These are phyloP conservation scores for Coracias cyanogaster DNA, from an alignment of 2,797 vertebrate genomes.

Conservation along the genomic window DNA sequence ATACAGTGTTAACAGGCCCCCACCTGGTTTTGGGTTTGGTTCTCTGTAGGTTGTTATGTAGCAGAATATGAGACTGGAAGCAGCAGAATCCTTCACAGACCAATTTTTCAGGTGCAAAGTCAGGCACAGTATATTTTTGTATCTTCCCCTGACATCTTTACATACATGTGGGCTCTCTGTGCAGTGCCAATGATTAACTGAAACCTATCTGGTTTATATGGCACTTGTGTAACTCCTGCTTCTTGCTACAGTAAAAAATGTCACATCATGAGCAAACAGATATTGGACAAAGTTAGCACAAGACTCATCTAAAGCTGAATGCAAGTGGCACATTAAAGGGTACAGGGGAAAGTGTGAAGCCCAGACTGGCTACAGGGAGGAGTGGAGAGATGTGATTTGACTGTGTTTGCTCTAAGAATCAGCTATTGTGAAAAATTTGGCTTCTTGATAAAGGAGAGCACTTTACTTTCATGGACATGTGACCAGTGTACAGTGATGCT, in stretches of 20 bases:
- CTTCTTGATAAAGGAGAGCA: neutral
- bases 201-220: neutral
- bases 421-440: neutral
- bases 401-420: neutral
- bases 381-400: neutral
- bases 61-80: neutral
- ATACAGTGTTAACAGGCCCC: neutral
- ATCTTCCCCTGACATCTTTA: neutral
- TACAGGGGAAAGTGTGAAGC: neutral
- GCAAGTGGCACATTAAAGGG: neutral
- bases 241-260: neutral
- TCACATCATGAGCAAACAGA: neutral
- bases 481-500: neutral
- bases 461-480: accelerated
- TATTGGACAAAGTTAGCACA: neutral
- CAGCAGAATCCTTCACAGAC: neutral
- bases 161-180: neutral
- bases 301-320: neutral
- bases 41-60: neutral
- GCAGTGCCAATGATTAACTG: neutral
- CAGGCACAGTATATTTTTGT: neutral
- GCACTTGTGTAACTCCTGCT: neutral
- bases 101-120: neutral
- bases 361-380: neutral
- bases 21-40: neutral